phyloP scores from a whole-genome alignment of 1,140 invertebrate genomes.

The Pollicipes pollicipes region DNA sequence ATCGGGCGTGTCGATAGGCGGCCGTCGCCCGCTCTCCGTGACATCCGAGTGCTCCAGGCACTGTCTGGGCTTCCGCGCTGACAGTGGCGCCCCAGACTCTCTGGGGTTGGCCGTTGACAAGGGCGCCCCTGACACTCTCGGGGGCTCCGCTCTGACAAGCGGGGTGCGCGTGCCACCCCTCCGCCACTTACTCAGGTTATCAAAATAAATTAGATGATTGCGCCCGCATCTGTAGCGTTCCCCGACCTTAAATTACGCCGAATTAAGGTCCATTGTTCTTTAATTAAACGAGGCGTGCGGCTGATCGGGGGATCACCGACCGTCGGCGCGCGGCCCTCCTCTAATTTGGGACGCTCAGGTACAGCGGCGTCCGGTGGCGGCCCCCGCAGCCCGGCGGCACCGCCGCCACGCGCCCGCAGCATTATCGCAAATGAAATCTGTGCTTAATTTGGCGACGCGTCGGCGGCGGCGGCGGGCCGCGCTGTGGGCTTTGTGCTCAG shows the following conservation, averaged over 20 bases:
- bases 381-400: neutral
- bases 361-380: neutral
- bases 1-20: too few species aligned
- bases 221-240: neutral
- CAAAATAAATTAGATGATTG: slow-evolving; percentile 2
- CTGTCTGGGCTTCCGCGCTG: too few species aligned
- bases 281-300: neutral
- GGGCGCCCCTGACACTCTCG: too few species aligned
- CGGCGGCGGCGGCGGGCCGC: too few species aligned
- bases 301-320: neutral
- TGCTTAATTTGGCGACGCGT: neutral
- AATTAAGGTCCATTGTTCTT: neutral
- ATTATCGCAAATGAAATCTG: slow-evolving; percentile 2
- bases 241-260: neutral
- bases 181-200: neutral
- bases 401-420: neutral
- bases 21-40: too few species aligned
- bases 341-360: neutral
- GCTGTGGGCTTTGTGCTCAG: neutral
- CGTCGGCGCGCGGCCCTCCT: neutral
- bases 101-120: too few species aligned
- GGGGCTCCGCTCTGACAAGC: too few species aligned
- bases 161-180: too few species aligned
- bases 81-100: too few species aligned
- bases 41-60: too few species aligned